These are phyloP conservation scores for Aphelinus certus DNA, from an alignment of 1,140 invertebrate species.

Conservation along the genomic window DNA sequence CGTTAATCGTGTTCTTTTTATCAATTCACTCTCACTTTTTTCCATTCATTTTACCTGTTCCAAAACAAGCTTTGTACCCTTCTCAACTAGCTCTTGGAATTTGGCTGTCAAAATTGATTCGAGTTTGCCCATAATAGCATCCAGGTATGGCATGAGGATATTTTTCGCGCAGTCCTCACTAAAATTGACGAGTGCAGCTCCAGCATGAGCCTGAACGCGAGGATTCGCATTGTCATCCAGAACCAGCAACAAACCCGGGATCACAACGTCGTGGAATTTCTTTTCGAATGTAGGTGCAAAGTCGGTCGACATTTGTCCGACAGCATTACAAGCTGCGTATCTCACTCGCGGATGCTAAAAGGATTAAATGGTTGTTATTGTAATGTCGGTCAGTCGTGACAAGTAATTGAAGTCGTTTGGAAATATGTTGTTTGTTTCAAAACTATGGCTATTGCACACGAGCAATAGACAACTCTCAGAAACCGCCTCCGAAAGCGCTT, in stretches of 20 bases:
- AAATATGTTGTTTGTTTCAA: slow-evolving; percentile 49
- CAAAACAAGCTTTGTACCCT: slow-evolving; percentile 94
- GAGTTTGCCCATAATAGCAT: slow-evolving; percentile 90
- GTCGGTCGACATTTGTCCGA: slow-evolving; percentile 99
- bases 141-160: slow-evolving; percentile 90
- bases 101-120: slow-evolving; percentile 91
- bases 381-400: too few species aligned
- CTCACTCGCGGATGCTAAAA: slow-evolving; percentile 87
- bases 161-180: slow-evolving; percentile 98
- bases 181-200: slow-evolving; percentile 98
- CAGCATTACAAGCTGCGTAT: slow-evolving; percentile 98
- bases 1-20: background rate
- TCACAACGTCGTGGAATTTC: slow-evolving; percentile 95
- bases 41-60: slow-evolving; percentile 78
- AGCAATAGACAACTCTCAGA: slow-evolving; percentile 53
- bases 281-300: slow-evolving; percentile 97
- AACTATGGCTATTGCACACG: slow-evolving; percentile 49
- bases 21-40: background rate
- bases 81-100: slow-evolving; percentile 93
- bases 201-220: slow-evolving; percentile 91
- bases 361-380: slow-evolving; percentile 26
- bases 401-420: too few species aligned
- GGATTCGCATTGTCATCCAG: slow-evolving; percentile 92
- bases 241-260: slow-evolving; percentile 89
- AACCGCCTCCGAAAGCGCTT: slow-evolving; percentile 46